A percentile compares a stretch with the other conserved stretches of the same genome.
phyloP scores from a whole-genome alignment of 2,888 invertebrate genomes.

The Polia nebulosa region DNA sequence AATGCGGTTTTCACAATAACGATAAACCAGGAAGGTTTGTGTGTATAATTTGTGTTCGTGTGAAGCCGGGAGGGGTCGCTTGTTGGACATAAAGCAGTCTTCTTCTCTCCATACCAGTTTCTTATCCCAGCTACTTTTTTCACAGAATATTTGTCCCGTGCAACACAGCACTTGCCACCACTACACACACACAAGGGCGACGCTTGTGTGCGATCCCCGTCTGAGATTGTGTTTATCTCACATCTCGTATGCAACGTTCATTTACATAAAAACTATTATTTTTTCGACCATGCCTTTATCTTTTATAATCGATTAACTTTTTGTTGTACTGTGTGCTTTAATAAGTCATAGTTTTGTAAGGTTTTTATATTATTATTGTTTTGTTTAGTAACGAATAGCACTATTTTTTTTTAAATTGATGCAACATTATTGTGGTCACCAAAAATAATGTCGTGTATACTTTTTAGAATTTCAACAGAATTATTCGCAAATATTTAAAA shows the following conservation, averaged over 20 bases:
- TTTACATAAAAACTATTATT: slow-evolving; percentile 87
- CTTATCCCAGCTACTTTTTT: neutral
- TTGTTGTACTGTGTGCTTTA: slow-evolving; percentile 65
- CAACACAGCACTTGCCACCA: slow-evolving; percentile 49
- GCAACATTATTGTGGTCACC: neutral
- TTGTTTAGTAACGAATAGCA: neutral
- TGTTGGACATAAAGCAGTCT: too few relatives aligned
- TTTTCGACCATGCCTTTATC: slow-evolving; percentile 75
- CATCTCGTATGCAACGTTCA: slow-evolving; percentile 80
- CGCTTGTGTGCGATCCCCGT: slow-evolving; percentile 65
- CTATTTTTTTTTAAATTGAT: neutral
- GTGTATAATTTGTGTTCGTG: too few relatives aligned
- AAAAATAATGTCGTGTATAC: neutral
- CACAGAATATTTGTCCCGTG: slow-evolving; percentile 31
- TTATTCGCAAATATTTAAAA: neutral
- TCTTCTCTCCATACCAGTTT: neutral
- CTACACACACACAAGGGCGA: slow-evolving; percentile 58
- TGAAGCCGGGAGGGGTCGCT: too few relatives aligned
- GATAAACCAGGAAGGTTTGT: too few relatives aligned
- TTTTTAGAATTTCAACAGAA: neutral
- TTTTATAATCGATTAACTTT: slow-evolving; percentile 78
- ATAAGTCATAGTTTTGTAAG: slow-evolving; percentile 50
- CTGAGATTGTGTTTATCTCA: slow-evolving; percentile 72
- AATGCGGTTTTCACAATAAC: too few relatives aligned
- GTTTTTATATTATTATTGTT: slow-evolving; percentile 2